Evolutionary conservation across 2,113 vertebrate genomes (phyloP).

Genomic region (Pelodiscus sinensis): DNA sequence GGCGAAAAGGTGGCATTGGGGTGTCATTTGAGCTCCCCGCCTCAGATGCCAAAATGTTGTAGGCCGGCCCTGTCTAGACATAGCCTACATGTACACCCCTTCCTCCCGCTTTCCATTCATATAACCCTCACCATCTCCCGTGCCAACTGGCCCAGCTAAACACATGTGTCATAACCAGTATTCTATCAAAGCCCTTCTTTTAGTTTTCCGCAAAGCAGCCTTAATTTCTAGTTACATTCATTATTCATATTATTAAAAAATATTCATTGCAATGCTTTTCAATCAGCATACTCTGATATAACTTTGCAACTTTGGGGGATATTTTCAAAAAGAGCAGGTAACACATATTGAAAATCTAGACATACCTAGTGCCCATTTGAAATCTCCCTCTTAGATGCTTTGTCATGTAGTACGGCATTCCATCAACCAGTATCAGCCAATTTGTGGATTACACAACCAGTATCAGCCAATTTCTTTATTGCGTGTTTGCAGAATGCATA

Average conservation of each 20-base stretch:
- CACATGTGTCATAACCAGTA: not conserved
- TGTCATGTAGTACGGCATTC: not conserved
- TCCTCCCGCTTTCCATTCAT: conserved; percentile 31
- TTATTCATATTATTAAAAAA: not conserved
- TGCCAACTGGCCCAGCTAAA: conserved; percentile 1
- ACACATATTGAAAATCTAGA: not conserved
- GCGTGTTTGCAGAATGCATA: not conserved
- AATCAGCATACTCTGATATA: not conserved
- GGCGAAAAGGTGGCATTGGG: no score
- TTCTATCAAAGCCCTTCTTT: not conserved
- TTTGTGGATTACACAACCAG: not conserved
- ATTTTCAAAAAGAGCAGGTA: accelerated
- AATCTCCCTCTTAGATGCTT: accelerated
- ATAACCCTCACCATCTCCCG: not conserved
- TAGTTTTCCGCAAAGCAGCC: not conserved
- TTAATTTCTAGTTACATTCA: accelerated
- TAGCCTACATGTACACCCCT: conserved; percentile 34
- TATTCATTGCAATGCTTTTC: not conserved
- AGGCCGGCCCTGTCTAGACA: no score
- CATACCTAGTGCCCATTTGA: accelerated
- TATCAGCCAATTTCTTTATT: not conserved
- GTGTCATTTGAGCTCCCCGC: no score
- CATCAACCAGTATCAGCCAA: not conserved
- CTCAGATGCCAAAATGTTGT: no score
- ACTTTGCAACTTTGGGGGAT: not conserved